Evolutionary conservation across 1,140 invertebrate genomes (phyloP), one percentile per base, ranked within the genome.

Genomic region (Phymastichus coffea): DNA sequence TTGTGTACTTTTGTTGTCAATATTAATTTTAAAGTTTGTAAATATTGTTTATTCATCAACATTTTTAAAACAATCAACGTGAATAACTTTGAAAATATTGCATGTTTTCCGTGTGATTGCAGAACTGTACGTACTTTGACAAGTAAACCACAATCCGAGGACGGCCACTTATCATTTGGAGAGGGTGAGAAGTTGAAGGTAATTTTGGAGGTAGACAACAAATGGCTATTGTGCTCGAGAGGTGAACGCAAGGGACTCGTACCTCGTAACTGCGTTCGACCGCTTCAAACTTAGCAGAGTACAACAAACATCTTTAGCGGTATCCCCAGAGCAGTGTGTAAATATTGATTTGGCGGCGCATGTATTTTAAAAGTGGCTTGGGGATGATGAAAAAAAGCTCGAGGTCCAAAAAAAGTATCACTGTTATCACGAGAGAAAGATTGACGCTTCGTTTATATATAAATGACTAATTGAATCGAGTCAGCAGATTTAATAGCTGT

Each of bases 241-340:
- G 88, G 88, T 17, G 86, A 88, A n/a, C 85, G 86, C 55, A 91
- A 91, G 71, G 90, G 90, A 54, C 80, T 92, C 12, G 90, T 92
- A 20, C 88, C 88, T 2, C 81, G 87, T 62, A 84, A 86, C 54
- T 88, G 87, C 14, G 88, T 91, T 12, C 84, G 88, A 49, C 63
- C 79, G 9, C 76, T 85, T 64, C 75, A 72, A 64, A 78, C 77
- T 67, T 80, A 79, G 69, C 72, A 69, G 15, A 23, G 23, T n/a
- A n/a, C 23, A 2, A 12, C 25, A 15, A 6, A 15, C 9, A 23
- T 40, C 9, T 9, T 12, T 3, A 26, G 38, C 23, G 4, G 9
- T 14, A 37, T 17, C 38, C 22, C 33, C 26, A 30, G 12, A 10
- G 43, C 15, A 4, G 17, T 22, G 20, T 59, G 48, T 59, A 59